phyloP scores from a whole-genome alignment of 2,888 invertebrate species.

The Pristionchus exspectatus region DNA sequence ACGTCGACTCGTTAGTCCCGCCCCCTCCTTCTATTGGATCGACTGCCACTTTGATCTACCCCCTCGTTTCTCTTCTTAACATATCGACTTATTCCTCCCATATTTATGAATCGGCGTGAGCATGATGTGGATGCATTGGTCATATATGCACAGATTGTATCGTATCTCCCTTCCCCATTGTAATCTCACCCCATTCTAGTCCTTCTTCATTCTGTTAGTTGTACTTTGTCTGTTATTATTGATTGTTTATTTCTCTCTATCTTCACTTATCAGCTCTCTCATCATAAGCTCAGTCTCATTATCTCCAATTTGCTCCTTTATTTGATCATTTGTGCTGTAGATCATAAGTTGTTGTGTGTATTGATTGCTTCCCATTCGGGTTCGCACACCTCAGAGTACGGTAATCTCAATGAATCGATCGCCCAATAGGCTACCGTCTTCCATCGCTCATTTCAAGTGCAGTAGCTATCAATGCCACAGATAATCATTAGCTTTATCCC shows the following conservation, averaged over 20 bases:
- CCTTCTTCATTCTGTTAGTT: constrained; percentile 6
- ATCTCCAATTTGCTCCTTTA: neutral
- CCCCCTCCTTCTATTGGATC: neutral
- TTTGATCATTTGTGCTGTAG: neutral
- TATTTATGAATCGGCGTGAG: constrained; percentile 28
- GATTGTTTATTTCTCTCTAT: neutral
- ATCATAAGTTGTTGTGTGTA: constrained; percentile 39
- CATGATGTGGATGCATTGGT: neutral
- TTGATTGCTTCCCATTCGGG: constrained; percentile 23
- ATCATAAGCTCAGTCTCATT: neutral
- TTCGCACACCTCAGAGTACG: constrained; percentile 45
- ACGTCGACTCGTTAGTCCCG: neutral
- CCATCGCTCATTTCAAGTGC: constrained; percentile 37
- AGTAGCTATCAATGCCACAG: constrained; percentile 48
- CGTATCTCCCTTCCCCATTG: neutral
- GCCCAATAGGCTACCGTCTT: constrained; percentile 29
- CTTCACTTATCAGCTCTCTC: constrained; percentile 18
- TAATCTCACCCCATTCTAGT: constrained; percentile 19
- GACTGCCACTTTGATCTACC: constrained; percentile 26
- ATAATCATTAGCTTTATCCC: constrained; percentile 29
- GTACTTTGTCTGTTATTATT: constrained; percentile 43
- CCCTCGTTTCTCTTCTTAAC: neutral
- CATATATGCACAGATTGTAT: constrained; percentile 48
- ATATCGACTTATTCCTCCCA: neutral
- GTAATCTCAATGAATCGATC: constrained; percentile 23